Evolutionary conservation across 2,797 vertebrate species (phyloP).

Genomic region (Alfaro cultratus): DNA sequence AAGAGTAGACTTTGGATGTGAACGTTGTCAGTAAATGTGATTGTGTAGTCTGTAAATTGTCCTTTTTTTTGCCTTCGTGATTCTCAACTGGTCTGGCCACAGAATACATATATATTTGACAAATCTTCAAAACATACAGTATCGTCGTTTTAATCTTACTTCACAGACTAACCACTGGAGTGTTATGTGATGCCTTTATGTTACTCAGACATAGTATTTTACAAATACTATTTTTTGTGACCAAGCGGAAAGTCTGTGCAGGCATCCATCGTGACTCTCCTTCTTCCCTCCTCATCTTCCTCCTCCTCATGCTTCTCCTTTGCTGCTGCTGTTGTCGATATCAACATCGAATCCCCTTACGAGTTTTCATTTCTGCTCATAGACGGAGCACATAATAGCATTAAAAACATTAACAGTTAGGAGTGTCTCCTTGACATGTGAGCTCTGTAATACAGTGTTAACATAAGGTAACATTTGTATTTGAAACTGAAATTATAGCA

Average conservation of each 20-base stretch:
- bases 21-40: constrained; percentile 58
- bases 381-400: neutral
- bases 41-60: constrained; percentile 57
- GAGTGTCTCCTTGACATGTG: neutral
- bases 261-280: neutral
- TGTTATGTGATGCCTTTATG: neutral
- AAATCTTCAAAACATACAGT: neutral
- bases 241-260: constrained; percentile 3
- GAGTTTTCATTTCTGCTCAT: neutral
- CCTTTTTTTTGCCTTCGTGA: constrained; percentile 27
- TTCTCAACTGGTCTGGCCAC: constrained; percentile 60
- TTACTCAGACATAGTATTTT: neutral
- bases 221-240: neutral
- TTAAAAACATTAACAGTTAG: neutral
- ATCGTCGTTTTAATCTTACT: neutral
- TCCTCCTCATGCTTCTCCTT: neutral
- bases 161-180: neutral
- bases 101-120: constrained; percentile 4
- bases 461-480: neutral
- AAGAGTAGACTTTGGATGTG: constrained; percentile 42
- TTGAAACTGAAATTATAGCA: neutral
- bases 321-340: neutral
- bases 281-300: neutral
- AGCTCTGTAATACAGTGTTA: neutral
- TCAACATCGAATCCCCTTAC: neutral